Conservation (phyloP, 2,113 vertebrate genomes). For the crab-eating macaque (Macaca fascicularis) region T2T-MFA8v1.1 NC_088377.1:195093501-195094000, state of each 20-base stretch:
- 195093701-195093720: not conserved
- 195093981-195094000: no score
- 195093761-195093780: not conserved
- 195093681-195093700: not conserved
- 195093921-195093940: no score
- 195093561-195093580: not conserved
- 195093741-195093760: not conserved
- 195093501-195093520: not conserved
- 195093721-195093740: not conserved
- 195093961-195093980: no score
- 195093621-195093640: not conserved
- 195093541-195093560: not conserved
- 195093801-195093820: not conserved
- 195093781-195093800: not conserved
- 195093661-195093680: not conserved
- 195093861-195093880: not conserved
- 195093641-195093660: not conserved
- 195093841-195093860: not conserved
- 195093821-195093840: not conserved
- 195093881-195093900: no score
- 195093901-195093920: no score
- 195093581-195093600: not conserved
- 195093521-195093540: fast-evolving
- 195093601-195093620: not conserved
- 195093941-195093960: no score